Base-by-base conservation (phyloP, 1,140 invertebrate species). In the Gonatopus flavifemur region DNA sequence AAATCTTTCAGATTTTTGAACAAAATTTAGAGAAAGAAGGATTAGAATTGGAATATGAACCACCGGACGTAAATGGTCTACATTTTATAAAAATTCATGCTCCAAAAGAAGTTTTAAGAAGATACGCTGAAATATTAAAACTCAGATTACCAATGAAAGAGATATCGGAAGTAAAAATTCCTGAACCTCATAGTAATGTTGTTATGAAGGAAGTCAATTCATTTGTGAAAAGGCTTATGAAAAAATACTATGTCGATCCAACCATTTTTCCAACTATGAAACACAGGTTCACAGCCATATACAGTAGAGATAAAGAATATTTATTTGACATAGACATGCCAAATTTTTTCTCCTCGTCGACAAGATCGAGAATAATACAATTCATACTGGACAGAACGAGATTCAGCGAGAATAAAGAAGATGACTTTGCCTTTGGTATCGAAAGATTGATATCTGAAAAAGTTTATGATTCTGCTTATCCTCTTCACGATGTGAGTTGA, bases 111-210 rank as follows among this genome's bases (percentile, higher is more conserved):
- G 91, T 98, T 3, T 73, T 98, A 35, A 83, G 86, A 55, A 84
- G 91, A 59, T 97, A 98, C 78, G 88, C 92, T 42, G 96, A 98
- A 79, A 88, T 98, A 62, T 82, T 97, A 59, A 96, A 95, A 72
- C 81, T 98, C 21, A 85, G 94, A 74, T 90, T 98, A 89, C 94
- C 95, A 10, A 94, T 98, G 85, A 93, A 91, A 81, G 86, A 91
- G 79, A 83, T 92, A 61, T 82, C 84, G 32, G 83, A 81, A 2
- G 62, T 87, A 15, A 75, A 77, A 47, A 80, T 83, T 46, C 79
- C 86, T 1, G 79, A 81, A 45, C 79, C 76, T 30, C 82, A 79
- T 44, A 84, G 83, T 8, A 85, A 85, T 60, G 81, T 78, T 55
- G 59, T 88, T 5, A 70, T 87, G 39, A 79, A 84, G 37, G 81